Percentiles rank a stretch among this genome's conserved stretches.
These are phyloP conservation scores for Solenodon paradoxus DNA, from an alignment of 2,113 vertebrate genomes.

Conservation along the genomic window DNA sequence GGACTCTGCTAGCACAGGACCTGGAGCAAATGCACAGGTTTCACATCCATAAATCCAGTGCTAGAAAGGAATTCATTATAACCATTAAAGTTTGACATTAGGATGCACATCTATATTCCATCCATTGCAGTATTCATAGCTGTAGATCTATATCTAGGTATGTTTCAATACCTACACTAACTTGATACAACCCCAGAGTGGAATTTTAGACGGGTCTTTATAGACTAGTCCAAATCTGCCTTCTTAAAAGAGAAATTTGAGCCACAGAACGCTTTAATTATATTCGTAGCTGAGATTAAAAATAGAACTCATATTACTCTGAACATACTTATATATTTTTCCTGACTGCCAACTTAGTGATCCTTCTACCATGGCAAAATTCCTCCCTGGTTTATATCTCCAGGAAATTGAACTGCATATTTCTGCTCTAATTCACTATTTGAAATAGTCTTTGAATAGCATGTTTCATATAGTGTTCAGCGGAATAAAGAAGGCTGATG, in stretches of 20 bases:
- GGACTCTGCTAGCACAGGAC: not conserved
- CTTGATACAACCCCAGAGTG: not conserved
- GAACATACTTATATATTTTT: not conserved
- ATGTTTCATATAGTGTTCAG: not conserved
- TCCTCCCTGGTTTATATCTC: not conserved
- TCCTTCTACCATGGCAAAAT: not conserved
- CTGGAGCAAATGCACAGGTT: not conserved
- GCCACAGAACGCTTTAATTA: not conserved
- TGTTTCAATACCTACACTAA: not conserved
- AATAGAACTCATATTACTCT: not conserved
- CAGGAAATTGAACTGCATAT: not conserved
- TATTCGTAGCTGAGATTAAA: not conserved
- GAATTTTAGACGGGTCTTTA: not conserved
- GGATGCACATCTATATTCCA: not conserved
- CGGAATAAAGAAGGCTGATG: not conserved
- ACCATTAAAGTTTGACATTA: not conserved
- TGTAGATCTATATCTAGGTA: not conserved
- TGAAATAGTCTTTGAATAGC: not conserved
- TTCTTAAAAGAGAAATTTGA: not conserved
- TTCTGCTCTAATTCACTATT: constrained; percentile 36
- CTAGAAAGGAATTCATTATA: not conserved
- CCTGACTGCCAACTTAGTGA: not conserved
- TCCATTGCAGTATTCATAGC: not conserved
- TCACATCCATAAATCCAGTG: not conserved
- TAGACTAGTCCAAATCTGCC: not conserved